These are phyloP conservation scores for Fregata magnificens DNA, from an alignment of 2,113 vertebrate species.

Conservation along the genomic window DNA sequence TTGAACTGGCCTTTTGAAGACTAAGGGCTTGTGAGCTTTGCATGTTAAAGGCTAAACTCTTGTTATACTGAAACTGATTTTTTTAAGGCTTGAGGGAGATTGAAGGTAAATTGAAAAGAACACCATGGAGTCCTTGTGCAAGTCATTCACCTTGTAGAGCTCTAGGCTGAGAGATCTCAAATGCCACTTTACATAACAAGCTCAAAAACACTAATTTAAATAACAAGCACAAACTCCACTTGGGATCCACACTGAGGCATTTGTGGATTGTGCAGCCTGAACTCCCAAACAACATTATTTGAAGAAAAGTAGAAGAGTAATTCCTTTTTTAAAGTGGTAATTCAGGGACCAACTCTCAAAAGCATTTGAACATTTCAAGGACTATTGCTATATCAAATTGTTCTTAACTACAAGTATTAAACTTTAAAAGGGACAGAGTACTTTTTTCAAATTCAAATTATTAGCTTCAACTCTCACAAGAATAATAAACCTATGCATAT, in stretches of 20 bases:
- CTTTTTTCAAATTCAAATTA: constrained; percentile 38
- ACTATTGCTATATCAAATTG: constrained; percentile 27
- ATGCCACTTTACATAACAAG: constrained; percentile 51
- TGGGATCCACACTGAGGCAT: constrained; percentile 21
- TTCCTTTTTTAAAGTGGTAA: constrained; percentile 42
- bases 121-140: constrained; percentile 34
- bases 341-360: constrained; percentile 31
- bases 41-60: constrained; percentile 35
- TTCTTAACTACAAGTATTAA: constrained; percentile 51
- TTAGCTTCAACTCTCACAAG: constrained; percentile 28
- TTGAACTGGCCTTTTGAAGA: constrained; percentile 52
- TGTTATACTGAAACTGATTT: constrained; percentile 27
- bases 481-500: neutral
- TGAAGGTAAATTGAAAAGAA: constrained; percentile 48
- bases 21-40: constrained; percentile 24
- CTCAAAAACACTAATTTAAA: constrained; percentile 54
- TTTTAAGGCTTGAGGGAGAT: constrained; percentile 25
- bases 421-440: constrained; percentile 16
- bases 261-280: constrained; percentile 17
- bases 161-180: constrained; percentile 45
- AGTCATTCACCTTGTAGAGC: constrained; percentile 56
- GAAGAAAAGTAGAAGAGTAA: neutral
- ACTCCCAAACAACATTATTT: constrained; percentile 36
- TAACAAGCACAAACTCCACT: constrained; percentile 48
- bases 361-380: constrained; percentile 61